Percentiles rank a stretch among this genome's conserved stretches.
phyloP scores from a whole-genome alignment of 2,113 vertebrate species.

The Raphicerus campestris region DNA sequence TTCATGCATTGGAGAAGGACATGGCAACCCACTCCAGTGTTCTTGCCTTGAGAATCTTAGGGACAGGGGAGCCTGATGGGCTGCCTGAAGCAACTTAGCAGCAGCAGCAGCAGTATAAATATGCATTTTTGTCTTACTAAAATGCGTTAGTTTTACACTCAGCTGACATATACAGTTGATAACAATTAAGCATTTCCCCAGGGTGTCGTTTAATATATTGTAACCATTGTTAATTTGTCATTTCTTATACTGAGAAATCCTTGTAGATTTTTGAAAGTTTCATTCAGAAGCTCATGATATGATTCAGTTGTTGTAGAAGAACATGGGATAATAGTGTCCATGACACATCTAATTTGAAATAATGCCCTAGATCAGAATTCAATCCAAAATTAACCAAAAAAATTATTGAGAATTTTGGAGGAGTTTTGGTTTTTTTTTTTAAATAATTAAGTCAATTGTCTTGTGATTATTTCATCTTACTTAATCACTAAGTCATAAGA shows the following conservation, averaged over 20 bases:
- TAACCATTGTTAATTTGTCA: neutral
- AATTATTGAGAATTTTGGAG: neutral
- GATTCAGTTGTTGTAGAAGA: neutral
- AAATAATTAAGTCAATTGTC: neutral
- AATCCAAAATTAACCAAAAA: neutral
- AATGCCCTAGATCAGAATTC: neutral
- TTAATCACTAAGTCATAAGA: neutral
- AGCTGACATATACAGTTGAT: neutral
- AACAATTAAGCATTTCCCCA: neutral
- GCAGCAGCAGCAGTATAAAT: neutral
- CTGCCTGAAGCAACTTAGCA: too few species aligned
- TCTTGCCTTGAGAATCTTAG: too few species aligned
- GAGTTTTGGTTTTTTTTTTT: neutral
- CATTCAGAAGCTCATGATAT: neutral
- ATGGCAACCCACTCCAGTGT: too few species aligned
- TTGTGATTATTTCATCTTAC: neutral
- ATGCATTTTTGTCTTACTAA: neutral
- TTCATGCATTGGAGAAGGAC: too few species aligned
- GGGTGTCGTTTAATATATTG: neutral
- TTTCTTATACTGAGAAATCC: neutral
- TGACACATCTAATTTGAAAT: neutral
- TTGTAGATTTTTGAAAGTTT: neutral
- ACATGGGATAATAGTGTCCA: neutral
- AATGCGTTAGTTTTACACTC: neutral
- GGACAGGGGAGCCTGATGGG: too few species aligned